Evolutionary conservation across 2,888 invertebrate genomes (phyloP).

Genomic region (Dynastes hyllus): DNA sequence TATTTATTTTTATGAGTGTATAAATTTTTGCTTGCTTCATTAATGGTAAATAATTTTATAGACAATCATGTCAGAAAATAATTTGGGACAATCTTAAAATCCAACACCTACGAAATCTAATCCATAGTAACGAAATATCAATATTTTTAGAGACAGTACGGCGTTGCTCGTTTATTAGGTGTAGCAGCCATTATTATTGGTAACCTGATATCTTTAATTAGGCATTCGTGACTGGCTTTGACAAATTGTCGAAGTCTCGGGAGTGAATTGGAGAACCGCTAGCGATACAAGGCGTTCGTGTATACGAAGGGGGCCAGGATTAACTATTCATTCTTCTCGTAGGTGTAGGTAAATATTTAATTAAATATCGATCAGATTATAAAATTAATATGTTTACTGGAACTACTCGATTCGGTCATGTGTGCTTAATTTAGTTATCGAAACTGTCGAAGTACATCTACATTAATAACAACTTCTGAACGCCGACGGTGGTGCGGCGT

Average conservation of each 20-base stretch:
- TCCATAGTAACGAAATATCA: neutral
- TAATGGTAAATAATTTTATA: neutral
- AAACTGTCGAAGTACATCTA: slow-evolving; percentile 45
- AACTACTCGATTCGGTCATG: slow-evolving; percentile 46
- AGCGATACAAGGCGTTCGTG: neutral
- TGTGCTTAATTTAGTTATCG: slow-evolving; percentile 43
- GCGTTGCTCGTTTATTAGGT: slow-evolving; percentile 41
- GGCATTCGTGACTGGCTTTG: slow-evolving; percentile 59
- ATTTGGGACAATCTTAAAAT: neutral
- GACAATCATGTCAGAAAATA: neutral
- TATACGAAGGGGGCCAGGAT: neutral
- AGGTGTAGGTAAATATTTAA: slow-evolving; percentile 51
- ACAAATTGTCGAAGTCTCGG: slow-evolving; percentile 58
- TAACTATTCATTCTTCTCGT: slow-evolving; percentile 50
- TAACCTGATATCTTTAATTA: slow-evolving; percentile 60
- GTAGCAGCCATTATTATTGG: slow-evolving; percentile 54
- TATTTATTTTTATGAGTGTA: no score
- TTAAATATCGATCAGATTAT: slow-evolving; percentile 52
- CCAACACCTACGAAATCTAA: slow-evolving; percentile 10
- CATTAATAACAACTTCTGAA: slow-evolving; percentile 26
- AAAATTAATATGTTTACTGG: slow-evolving; percentile 52
- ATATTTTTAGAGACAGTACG: slow-evolving; percentile 25
- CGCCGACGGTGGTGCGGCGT: slow-evolving; percentile 2
- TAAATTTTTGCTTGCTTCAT: no score
- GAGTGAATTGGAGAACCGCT: slow-evolving; percentile 42